Evolutionary conservation across 2,888 invertebrate genomes (phyloP).

Genomic region (Thymelicus acteon): DNA sequence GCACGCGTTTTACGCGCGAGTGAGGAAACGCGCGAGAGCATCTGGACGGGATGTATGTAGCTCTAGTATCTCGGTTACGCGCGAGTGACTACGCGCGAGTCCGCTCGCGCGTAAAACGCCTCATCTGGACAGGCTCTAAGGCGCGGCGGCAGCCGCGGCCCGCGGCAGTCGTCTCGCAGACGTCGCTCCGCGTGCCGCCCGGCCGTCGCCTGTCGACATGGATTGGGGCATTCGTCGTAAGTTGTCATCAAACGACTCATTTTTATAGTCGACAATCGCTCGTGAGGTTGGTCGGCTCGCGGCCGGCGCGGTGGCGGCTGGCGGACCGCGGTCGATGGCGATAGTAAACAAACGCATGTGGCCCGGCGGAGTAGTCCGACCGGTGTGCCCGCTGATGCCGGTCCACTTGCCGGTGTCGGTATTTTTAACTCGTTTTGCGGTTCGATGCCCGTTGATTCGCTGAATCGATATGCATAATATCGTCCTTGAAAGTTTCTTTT

Average conservation of each 20-base stretch:
- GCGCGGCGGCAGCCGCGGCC: too few species aligned
- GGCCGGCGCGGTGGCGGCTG: conserved; percentile 39
- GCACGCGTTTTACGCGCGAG: too few species aligned
- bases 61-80: too few species aligned
- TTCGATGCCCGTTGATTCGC: conserved; percentile 81
- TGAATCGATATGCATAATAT: conserved; percentile 81
- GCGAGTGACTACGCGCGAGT: too few species aligned
- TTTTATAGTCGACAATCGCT: conserved; percentile 47
- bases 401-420: conserved; percentile 73
- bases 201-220: conserved; percentile 62
- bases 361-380: conserved; percentile 73
- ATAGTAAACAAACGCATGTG: conserved; percentile 85
- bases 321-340: conserved; percentile 62
- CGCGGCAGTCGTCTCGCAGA: conserved; percentile 76
- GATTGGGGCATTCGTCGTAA: conserved; percentile 84
- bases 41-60: too few species aligned
- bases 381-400: conserved; percentile 81
- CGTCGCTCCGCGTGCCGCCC: conserved; percentile 75
- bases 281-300: conserved; percentile 42
- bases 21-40: too few species aligned
- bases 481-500: conserved; percentile 72
- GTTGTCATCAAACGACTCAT: conserved; percentile 57
- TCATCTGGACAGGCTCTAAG: too few species aligned
- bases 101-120: too few species aligned
- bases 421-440: conserved; percentile 83